These are phyloP conservation scores for Oligia latruncula DNA, from an alignment of 2,888 invertebrate species.

Conservation along the genomic window DNA sequence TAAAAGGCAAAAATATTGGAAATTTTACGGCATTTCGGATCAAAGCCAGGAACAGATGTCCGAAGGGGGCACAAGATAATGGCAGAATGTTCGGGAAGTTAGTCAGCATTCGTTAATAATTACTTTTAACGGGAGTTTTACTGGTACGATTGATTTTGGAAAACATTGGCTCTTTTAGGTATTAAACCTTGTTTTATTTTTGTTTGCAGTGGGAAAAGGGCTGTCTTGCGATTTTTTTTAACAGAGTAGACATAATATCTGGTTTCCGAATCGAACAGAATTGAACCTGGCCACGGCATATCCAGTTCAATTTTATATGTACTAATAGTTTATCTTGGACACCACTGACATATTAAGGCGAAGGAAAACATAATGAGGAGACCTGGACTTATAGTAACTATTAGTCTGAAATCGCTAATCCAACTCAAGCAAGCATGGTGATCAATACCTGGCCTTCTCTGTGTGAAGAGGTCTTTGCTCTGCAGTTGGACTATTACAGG, in stretches of 20 bases:
- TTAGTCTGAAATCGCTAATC: not conserved
- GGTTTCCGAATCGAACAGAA: not conserved
- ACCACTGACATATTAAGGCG: not conserved
- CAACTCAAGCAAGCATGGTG: not conserved
- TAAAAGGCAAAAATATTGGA: conserved; percentile 44
- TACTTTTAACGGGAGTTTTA: conserved; percentile 56
- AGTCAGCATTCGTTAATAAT: conserved; percentile 35
- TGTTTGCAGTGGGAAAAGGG: not conserved
- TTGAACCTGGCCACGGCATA: not conserved
- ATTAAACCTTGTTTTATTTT: not conserved
- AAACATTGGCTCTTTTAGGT: not conserved
- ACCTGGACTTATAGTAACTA: not conserved
- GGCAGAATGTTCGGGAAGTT: conserved; percentile 43
- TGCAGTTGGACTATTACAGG: not conserved
- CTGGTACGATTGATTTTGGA: conserved; percentile 36
- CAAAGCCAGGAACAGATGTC: conserved; percentile 58
- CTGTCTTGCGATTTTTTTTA: not conserved
- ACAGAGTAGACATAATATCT: not conserved
- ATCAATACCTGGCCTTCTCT: not conserved
- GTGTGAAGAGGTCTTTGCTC: not conserved
- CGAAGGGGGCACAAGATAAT: conserved; percentile 39
- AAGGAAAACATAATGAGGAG: not conserved
- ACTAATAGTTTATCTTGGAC: not conserved
- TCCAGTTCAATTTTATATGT: not conserved
- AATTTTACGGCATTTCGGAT: conserved; percentile 47